Conservation (phyloP, 2,113 vertebrate genomes). For the Shinisaurus crocodilurus region DNA sequence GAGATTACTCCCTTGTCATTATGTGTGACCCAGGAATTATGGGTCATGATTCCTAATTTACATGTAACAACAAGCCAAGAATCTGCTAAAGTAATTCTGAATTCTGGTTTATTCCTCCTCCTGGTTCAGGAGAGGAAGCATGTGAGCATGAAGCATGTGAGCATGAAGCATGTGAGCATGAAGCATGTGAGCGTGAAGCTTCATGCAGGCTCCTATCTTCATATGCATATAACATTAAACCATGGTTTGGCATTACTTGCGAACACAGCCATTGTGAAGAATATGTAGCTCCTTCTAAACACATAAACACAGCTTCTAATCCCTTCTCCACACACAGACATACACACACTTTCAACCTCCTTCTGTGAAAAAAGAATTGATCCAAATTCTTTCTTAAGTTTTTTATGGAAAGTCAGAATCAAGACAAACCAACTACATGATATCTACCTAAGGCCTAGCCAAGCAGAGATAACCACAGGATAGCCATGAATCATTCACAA, state of each 20-base stretch:
- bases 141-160: too few species aligned
- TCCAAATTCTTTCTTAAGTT: conserved; percentile 43
- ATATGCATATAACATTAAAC: neutral
- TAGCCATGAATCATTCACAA: conserved; percentile 71
- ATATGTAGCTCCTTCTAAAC: conserved; percentile 2
- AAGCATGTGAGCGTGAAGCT: too few species aligned
- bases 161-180: too few species aligned
- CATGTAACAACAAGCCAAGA: neutral
- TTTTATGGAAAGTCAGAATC: conserved; percentile 55
- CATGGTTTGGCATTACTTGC: neutral
- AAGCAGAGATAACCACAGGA: conserved; percentile 60
- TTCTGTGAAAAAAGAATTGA: conserved; percentile 35
- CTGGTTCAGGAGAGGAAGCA: neutral
- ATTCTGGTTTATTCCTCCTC: neutral
- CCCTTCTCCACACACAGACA: neutral
- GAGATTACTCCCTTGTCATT: too few species aligned
- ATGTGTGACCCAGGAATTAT: neutral
- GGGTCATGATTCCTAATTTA: neutral
- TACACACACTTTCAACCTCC: neutral
- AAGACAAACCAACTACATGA: conserved; percentile 46
- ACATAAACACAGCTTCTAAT: neutral
- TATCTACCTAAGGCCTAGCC: conserved; percentile 38
- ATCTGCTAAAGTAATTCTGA: neutral
- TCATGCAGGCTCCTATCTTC: too few species aligned
- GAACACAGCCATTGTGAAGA: neutral